Evolutionary conservation across 2,113 vertebrate species (phyloP), one percentile per base, ranked within the genome.

Genomic region (Brachypodius melanocephalos): DNA sequence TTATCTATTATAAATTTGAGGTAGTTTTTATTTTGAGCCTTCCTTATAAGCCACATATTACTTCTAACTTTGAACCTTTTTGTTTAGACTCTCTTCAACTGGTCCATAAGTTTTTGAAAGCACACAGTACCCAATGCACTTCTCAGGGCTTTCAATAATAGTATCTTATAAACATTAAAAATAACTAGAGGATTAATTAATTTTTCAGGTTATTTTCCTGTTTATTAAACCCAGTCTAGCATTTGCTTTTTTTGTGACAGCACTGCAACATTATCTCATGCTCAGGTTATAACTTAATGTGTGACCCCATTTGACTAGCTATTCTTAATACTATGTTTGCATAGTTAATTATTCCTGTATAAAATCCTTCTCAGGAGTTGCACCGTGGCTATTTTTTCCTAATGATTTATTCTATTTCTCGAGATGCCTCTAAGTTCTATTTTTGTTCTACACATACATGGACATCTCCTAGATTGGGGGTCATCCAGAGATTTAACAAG

Each of bases 401-500:
- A 77, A 77, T 42, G 6, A 78, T 78, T 87, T 78, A 21, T 81
- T 84, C 91, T 36, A 36, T 75, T 75, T 78, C 48, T 78, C 65
- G 77, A 95, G 32, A 72, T 65, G 15, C 15, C 87, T 57, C 51
- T 55, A 87, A 49, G 48, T 46, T 71, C 55, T 62, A 8, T 48
- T 93, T 90, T 80, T 96, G 43, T 81, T 91, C 65, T 57, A 25
- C 46, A 74, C 26, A 40, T 55, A 63, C 16, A 48, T 52, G 26
- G 57, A 67, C 43, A 87, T 78, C 51, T 92, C 43, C 69, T 74
- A 63, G 40, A 55, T 5, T 75, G 61, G 61, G 68, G 57, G 66
- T 91, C 74, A 93, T 52, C 73, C 57, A 80, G 31, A 78, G 52
- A 81, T 91, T 81, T 85, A 91, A 91, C n/a, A 79, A 85, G 65